Percentiles rank a stretch among this genome's conserved stretches.
Evolutionary conservation across 1,140 invertebrate species (phyloP).

Genomic region (Drosophila navojoa): DNA sequence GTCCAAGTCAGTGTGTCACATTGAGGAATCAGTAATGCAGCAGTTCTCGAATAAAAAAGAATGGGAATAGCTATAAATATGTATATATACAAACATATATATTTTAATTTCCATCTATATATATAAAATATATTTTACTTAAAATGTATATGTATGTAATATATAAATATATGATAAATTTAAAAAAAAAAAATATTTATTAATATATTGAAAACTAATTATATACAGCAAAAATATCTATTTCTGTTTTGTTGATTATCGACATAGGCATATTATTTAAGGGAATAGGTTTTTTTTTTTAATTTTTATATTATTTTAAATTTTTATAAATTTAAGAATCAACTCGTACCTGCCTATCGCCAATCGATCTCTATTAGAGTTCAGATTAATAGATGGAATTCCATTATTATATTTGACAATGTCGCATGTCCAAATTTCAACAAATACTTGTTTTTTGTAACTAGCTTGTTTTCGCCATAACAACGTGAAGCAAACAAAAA

Average conservation of each 20-base stretch:
- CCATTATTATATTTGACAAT: constrained; percentile 8
- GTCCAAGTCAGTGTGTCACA: constrained; percentile 30
- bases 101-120: too few relatives aligned
- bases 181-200: too few relatives aligned
- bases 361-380: constrained; percentile 10
- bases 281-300: too few relatives aligned
- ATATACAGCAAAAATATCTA: too few relatives aligned
- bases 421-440: constrained; percentile 2
- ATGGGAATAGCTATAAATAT: constrained; percentile 19
- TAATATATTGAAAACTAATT: too few relatives aligned
- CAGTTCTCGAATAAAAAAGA: background rate
- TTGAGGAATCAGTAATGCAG: constrained; percentile 9
- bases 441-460: constrained; percentile 24
- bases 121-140: too few relatives aligned
- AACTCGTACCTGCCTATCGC: background rate
- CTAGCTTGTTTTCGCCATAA: constrained; percentile 37
- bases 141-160: too few relatives aligned
- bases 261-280: too few relatives aligned
- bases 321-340: background rate
- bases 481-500: constrained; percentile 2
- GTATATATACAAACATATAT: too few relatives aligned
- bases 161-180: too few relatives aligned
- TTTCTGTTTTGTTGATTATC: too few relatives aligned
- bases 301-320: too few relatives aligned
- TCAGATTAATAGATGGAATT: constrained; percentile 7